A percentile compares a stretch with the other conserved stretches of the same genome.
phyloP scores from a whole-genome alignment of 2,113 vertebrate genomes.

The Oncorhynchus tshawytscha region DNA sequence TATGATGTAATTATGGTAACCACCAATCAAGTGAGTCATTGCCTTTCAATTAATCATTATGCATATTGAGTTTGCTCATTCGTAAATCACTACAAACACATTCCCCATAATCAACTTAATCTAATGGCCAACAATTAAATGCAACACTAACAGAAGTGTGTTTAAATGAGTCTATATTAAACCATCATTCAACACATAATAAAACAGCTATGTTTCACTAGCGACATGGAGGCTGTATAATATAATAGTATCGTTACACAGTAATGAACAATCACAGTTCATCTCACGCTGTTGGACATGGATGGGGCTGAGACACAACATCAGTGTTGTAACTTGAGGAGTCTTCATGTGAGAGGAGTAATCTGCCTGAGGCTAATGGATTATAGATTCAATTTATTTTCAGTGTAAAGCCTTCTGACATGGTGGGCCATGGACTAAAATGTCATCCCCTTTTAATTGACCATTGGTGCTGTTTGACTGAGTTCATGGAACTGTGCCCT shows the following conservation, averaged over 20 bases:
- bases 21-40: not conserved
- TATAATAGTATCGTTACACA: slow-evolving; percentile 18
- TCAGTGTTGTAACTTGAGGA: slow-evolving; percentile 32
- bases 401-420: slow-evolving; percentile 51
- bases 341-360: slow-evolving; percentile 30
- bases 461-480: slow-evolving; percentile 20
- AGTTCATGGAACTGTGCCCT: too few species aligned
- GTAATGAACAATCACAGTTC: slow-evolving; percentile 59
- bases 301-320: slow-evolving; percentile 65
- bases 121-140: too few species aligned
- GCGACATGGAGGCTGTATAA: slow-evolving; percentile 31
- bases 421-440: slow-evolving; percentile 46
- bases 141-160: too few species aligned
- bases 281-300: slow-evolving; percentile 45
- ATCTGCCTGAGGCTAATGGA: slow-evolving; percentile 55
- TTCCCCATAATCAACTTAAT: too few species aligned
- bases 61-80: too few species aligned
- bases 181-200: not conserved
- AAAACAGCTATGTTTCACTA: slow-evolving; percentile 42
- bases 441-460: slow-evolving; percentile 65
- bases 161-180: too few species aligned
- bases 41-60: not conserved
- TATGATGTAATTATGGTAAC: slow-evolving; percentile 23
- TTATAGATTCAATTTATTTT: slow-evolving; percentile 66
- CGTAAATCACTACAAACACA: too few species aligned